Base-by-base conservation (phyloP, 2,888 invertebrate genomes). In the Coleophora deauratella region DNA sequence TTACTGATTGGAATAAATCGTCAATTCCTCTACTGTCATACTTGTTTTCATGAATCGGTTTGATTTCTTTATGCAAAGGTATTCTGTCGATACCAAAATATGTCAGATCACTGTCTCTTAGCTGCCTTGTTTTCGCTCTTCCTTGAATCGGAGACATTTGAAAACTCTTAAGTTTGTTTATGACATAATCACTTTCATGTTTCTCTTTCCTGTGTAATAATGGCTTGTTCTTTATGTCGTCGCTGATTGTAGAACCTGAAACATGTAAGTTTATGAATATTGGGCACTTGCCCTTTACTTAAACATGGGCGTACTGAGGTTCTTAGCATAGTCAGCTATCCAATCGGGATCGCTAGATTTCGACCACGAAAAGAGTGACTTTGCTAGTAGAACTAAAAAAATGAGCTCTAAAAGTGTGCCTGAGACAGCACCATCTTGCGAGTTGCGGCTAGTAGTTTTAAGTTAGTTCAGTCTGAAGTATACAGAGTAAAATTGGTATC, bases 21-120 rank as follows among this genome's bases (percentile, higher is more conserved):
- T 77, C 71, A 40, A 51, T 53, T 13, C 51, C 43, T 30, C 45
- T 44, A 34, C 42, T 45, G 27, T 49, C 42, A 31, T 37, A 27
- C n/a, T 38, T 35, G 2, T 11, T 31, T 10, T 40, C 12, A 9
- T 40, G 12, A 21, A n/a, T 42, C 38, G 47, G 37, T 33, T 32
- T 40, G 33, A 45, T 46, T 33, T 43, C 37, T 27, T 46, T 46
- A 35, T 32, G 39, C 43, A 33, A 42, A 10, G 11, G 79, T 57
- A 44, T 44, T 33, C 64, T 61, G 37, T 63, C 58, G 12, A 79
- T 56, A 27, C 90, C 90, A 54, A 90, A 90, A 58, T 88, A 90
- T 44, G 88, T 88, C 36, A 90, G 71, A 55, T 90, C 90, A 48
- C 87, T 89, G 35, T 88, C 87, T 45, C 87, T 77, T 33, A 90